These are phyloP conservation scores for Tipula confusa DNA, from an alignment of 2,888 invertebrate species.

Conservation along the genomic window DNA sequence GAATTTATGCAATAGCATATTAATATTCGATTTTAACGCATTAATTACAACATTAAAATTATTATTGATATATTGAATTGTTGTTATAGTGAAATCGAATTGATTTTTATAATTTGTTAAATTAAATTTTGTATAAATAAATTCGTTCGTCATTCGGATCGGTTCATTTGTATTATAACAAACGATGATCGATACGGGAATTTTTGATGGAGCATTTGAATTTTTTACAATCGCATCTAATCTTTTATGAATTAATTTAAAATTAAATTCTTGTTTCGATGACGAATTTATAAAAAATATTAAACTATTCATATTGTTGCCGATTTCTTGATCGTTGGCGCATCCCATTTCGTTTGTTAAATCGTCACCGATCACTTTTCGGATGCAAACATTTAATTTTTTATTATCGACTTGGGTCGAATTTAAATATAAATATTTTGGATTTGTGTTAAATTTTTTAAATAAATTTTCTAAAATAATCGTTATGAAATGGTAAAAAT, in stretches of 20 bases:
- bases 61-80: conserved; percentile 20
- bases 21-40: conserved; percentile 51
- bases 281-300: conserved; percentile 33
- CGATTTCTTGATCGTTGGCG: conserved; percentile 16
- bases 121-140: conserved; percentile 38
- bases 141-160: conserved; percentile 50
- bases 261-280: conserved; percentile 39
- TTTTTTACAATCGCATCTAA: conserved; percentile 41
- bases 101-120: background rate
- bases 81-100: background rate
- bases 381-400: conserved; percentile 42
- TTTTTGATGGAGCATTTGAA: conserved; percentile 38
- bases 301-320: conserved; percentile 13
- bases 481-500: conserved; percentile 51
- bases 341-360: conserved; percentile 42
- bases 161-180: conserved; percentile 36
- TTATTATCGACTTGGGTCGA: background rate
- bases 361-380: conserved; percentile 42
- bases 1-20: conserved; percentile 54
- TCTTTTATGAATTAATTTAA: conserved; percentile 42
- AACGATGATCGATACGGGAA: conserved; percentile 43
- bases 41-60: conserved; percentile 45
- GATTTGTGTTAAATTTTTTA: conserved; percentile 43
- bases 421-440: background rate
- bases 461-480: conserved; percentile 53